Percentiles rank a stretch among this genome's conserved stretches.
These are phyloP conservation scores for Lonchura striata DNA, from an alignment of 2,113 vertebrate species.

Conservation along the genomic window DNA sequence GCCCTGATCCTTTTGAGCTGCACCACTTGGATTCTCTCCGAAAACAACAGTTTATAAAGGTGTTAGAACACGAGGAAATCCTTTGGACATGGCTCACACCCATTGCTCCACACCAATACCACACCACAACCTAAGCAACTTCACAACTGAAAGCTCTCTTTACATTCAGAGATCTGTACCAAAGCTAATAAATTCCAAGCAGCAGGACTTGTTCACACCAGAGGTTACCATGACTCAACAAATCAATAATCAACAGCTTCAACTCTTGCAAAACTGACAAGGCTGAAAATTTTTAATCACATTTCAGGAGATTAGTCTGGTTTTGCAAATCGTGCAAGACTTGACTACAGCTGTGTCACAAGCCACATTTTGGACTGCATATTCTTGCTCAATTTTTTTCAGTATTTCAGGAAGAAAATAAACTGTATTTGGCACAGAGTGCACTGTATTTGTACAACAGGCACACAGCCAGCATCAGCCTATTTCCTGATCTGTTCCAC, in stretches of 20 bases:
- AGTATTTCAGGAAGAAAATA: slow-evolving; percentile 29
- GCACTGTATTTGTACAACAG: not conserved
- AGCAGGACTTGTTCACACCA: not conserved
- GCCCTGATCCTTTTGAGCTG: not conserved
- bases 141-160: not conserved
- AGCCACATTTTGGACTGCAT: not conserved
- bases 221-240: not conserved
- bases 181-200: not conserved
- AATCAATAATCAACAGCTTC: not conserved
- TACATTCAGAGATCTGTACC: not conserved
- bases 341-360: slow-evolving; percentile 31
- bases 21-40: not conserved
- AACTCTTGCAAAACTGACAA: not conserved
- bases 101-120: not conserved
- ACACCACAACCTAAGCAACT: not conserved
- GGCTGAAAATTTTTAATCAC: not conserved
- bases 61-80: not conserved
- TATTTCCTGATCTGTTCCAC: slow-evolving; percentile 27
- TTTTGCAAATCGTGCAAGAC: slow-evolving; percentile 8
- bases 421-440: slow-evolving; percentile 15
- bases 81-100: not conserved
- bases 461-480: slow-evolving; percentile 22
- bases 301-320: not conserved
- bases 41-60: not conserved
- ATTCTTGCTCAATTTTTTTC: not conserved